Evolutionary conservation across 2,113 vertebrate genomes (phyloP).

Genomic region (Suricata suricatta): DNA sequence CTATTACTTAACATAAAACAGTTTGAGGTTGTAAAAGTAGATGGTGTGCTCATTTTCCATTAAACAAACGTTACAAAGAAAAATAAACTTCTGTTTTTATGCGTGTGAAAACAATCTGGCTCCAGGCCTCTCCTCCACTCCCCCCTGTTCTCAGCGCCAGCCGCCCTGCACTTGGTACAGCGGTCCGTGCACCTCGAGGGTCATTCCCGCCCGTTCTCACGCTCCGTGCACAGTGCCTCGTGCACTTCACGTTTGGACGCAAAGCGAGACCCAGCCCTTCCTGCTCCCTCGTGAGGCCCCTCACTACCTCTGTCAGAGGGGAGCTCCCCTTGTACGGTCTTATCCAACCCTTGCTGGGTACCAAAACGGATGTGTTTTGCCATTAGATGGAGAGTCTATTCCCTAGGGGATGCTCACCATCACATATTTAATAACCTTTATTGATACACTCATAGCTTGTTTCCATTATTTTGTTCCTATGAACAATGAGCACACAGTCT

Average conservation of each 20-base stretch:
- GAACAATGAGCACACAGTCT: too few species aligned
- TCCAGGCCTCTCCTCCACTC: background rate
- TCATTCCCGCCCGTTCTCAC: rapidly evolving
- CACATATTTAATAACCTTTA: background rate
- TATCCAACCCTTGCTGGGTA: too few species aligned
- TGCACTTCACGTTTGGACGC: background rate
- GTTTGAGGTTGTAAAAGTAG: background rate
- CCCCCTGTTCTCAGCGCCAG: background rate
- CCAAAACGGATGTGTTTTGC: too few species aligned
- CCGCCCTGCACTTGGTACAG: background rate
- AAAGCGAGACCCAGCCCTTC: rapidly evolving
- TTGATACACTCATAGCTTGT: rapidly evolving
- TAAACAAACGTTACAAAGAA: background rate
- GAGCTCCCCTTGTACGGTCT: background rate
- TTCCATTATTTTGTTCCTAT: background rate
- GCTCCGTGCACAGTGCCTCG: background rate
- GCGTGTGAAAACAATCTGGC: background rate
- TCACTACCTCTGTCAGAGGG: background rate
- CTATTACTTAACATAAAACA: background rate
- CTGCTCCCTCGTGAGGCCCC: too few species aligned
- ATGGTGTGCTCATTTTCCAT: background rate
- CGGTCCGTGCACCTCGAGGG: background rate
- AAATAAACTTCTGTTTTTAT: background rate
- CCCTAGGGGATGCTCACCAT: background rate
- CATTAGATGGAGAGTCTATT: background rate